These are phyloP conservation scores for Tinea trinotella DNA, from an alignment of 2,888 invertebrate genomes.

Conservation along the genomic window DNA sequence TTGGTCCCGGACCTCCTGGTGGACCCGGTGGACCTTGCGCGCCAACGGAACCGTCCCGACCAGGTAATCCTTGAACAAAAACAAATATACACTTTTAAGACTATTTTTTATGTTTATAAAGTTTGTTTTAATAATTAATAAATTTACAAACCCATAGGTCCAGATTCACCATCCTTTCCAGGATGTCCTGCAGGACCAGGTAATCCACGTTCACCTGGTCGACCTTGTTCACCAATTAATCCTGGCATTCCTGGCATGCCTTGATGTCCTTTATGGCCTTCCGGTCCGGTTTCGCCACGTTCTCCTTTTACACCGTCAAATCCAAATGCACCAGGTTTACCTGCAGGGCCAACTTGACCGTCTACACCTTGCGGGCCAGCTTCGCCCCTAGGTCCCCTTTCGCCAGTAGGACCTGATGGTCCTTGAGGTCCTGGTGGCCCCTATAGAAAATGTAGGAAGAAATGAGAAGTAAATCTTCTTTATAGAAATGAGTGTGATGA, in stretches of 20 bases:
- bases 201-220: conserved; percentile 78
- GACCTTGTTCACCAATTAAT: conserved; percentile 78
- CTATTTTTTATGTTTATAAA: too few relatives aligned
- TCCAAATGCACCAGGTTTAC: conserved; percentile 84
- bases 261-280: conserved; percentile 85
- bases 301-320: conserved; percentile 79
- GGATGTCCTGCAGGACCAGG: conserved; percentile 76
- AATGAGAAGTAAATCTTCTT: too few relatives aligned
- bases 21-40: conserved; percentile 76
- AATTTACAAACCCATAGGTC: conserved; percentile 78
- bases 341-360: conserved; percentile 82
- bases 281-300: conserved; percentile 74
- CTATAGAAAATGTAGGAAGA: conserved; percentile 41
- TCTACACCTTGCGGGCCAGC: conserved; percentile 82
- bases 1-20: conserved; percentile 79
- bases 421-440: conserved; percentile 78
- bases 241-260: conserved; percentile 88
- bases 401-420: conserved; percentile 78
- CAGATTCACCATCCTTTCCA: conserved; percentile 84
- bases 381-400: conserved; percentile 81
- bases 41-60: conserved; percentile 65
- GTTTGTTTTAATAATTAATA: too few relatives aligned
- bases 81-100: too few relatives aligned
- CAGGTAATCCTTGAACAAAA: conserved; percentile 54
- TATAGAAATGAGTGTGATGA: too few relatives aligned